Percentiles rank a stretch among this genome's conserved stretches.
phyloP scores from a whole-genome alignment of 2,113 vertebrate genomes.

The Pelecanoides urinatrix region DNA sequence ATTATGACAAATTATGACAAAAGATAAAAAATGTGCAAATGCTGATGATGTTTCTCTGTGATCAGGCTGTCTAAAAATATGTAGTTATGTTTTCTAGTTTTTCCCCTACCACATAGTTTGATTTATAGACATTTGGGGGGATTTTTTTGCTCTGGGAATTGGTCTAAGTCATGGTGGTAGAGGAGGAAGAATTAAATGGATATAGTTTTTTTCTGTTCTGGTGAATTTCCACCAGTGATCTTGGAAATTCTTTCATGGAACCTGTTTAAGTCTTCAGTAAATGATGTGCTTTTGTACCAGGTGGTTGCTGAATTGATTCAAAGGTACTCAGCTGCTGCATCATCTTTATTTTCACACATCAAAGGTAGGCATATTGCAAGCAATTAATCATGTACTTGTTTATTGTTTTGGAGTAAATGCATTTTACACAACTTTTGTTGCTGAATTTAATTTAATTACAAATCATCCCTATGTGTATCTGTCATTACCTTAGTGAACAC shows the following conservation, averaged over 20 bases:
- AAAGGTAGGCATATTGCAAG: constrained; percentile 50
- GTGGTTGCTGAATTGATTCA: constrained; percentile 44
- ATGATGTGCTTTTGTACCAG: neutral
- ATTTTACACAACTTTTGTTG: constrained; percentile 59
- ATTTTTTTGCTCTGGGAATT: neutral
- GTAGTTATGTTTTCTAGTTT: neutral
- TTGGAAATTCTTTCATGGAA: neutral
- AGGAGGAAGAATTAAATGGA: neutral
- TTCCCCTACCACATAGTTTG: neutral
- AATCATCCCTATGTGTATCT: constrained; percentile 6
- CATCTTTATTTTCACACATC: constrained; percentile 59
- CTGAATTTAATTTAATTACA: constrained; percentile 67
- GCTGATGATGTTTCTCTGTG: neutral
- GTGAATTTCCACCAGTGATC: neutral
- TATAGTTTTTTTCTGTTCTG: neutral
- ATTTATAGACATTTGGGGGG: neutral
- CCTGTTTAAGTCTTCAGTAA: neutral
- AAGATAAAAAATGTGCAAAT: neutral
- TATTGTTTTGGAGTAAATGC: constrained; percentile 59
- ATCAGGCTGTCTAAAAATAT: neutral
- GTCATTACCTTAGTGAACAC: constrained; percentile 10
- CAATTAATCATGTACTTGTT: constrained; percentile 65
- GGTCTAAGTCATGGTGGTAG: neutral
- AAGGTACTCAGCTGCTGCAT: constrained; percentile 39
- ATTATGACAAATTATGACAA: neutral